These are phyloP conservation scores for Hippoglossus stenolepis DNA, from an alignment of 2,113 vertebrate species.

Conservation along the genomic window DNA sequence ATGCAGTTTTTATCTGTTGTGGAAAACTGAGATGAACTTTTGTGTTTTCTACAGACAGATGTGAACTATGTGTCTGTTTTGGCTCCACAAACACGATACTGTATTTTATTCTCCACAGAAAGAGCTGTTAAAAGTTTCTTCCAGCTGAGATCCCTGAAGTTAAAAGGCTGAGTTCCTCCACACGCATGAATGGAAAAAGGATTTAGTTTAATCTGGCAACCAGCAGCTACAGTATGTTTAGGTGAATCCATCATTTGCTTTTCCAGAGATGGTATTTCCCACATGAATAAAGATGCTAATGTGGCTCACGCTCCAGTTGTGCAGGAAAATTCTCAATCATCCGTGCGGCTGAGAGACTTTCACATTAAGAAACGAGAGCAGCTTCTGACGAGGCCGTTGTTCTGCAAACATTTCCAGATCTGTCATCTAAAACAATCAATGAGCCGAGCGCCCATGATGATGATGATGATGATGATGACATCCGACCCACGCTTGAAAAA, in stretches of 20 bases:
- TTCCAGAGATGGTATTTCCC: slow-evolving; percentile 46
- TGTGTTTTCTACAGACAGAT: neutral
- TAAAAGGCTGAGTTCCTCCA: neutral
- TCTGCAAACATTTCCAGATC: neutral
- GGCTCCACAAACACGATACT: neutral
- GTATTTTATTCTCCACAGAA: neutral
- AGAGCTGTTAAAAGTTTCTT: neutral
- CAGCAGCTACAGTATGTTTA: slow-evolving; percentile 1
- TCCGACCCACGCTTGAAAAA: neutral
- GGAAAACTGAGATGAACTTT: neutral
- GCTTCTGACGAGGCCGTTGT: slow-evolving; percentile 1
- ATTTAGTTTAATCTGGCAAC: neutral
- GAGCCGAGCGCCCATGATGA: neutral
- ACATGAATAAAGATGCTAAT: slow-evolving; percentile 30
- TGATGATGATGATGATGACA: neutral
- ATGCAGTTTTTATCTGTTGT: neutral
- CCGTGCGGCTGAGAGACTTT: slow-evolving; percentile 9
- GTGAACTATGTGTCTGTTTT: neutral
- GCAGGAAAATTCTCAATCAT: slow-evolving; percentile 1
- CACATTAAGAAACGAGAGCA: slow-evolving; percentile 21
- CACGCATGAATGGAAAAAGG: neutral
- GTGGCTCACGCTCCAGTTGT: neutral
- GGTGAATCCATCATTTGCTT: slow-evolving; percentile 53
- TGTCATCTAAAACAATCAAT: slow-evolving; percentile 14
- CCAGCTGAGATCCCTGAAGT: neutral